phyloP scores from a whole-genome alignment of 2,113 vertebrate genomes.

The Hemicordylus capensis region DNA sequence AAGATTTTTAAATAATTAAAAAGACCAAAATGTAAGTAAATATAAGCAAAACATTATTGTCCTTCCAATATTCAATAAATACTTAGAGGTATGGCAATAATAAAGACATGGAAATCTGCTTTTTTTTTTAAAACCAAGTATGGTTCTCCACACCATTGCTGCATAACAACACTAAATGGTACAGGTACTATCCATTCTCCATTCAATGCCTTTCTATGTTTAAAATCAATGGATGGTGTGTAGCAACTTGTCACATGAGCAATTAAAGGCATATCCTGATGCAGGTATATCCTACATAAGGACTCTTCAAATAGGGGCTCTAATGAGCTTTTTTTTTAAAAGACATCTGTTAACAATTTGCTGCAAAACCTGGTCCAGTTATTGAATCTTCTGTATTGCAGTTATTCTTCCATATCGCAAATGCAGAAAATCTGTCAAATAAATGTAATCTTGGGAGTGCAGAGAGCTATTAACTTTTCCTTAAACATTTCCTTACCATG shows the following conservation, averaged over 20 bases:
- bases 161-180: background rate
- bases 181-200: background rate
- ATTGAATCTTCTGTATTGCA: background rate
- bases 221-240: background rate
- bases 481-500: background rate
- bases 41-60: background rate
- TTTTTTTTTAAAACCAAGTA: background rate
- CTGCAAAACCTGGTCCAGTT: background rate
- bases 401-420: background rate
- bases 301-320: background rate
- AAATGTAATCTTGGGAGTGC: background rate
- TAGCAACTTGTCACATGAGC: background rate
- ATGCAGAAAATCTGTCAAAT: background rate
- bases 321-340: constrained; percentile 21
- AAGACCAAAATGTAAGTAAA: background rate
- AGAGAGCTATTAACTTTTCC: background rate
- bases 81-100: background rate
- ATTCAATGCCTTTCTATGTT: background rate
- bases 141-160: background rate
- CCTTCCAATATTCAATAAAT: background rate
- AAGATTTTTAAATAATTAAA: constrained; percentile 3
- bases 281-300: constrained; percentile 7
- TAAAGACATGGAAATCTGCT: background rate
- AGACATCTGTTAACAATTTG: background rate
- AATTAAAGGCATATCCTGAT: background rate